These are phyloP conservation scores for Therioaphis trifolii DNA, from an alignment of 2,888 invertebrate species.

Conservation along the genomic window DNA sequence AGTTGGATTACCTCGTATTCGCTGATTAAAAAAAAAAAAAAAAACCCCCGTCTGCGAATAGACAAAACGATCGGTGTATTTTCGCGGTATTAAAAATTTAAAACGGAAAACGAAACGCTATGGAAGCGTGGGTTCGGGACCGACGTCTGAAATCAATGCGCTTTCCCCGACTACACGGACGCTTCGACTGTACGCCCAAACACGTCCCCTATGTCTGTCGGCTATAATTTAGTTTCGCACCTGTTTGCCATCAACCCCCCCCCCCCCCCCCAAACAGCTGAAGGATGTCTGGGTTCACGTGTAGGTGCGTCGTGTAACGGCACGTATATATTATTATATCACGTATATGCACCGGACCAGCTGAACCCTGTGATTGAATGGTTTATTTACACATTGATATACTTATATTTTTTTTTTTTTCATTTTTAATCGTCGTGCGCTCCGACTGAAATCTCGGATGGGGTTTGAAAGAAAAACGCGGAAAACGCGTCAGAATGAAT, in stretches of 20 bases:
- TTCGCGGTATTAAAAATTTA: no score
- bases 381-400: background rate
- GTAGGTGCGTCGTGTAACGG: background rate
- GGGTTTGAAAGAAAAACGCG: background rate
- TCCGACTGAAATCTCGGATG: background rate
- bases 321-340: background rate
- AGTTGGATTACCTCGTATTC: no score
- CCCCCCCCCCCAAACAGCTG: background rate
- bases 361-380: background rate
- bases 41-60: no score
- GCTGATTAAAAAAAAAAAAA: no score
- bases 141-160: background rate
- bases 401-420: background rate
- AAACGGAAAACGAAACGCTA: background rate
- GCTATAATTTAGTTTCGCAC: background rate
- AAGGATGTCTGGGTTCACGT: conserved; percentile 10
- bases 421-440: background rate
- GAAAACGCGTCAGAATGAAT: background rate
- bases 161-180: background rate
- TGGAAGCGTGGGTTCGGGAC: background rate
- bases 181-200: background rate
- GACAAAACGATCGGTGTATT: no score
- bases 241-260: background rate
- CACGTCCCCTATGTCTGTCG: background rate
- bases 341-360: no score